phyloP scores from a whole-genome alignment of 1,140 invertebrate species.

The Nixonia krombeini region DNA sequence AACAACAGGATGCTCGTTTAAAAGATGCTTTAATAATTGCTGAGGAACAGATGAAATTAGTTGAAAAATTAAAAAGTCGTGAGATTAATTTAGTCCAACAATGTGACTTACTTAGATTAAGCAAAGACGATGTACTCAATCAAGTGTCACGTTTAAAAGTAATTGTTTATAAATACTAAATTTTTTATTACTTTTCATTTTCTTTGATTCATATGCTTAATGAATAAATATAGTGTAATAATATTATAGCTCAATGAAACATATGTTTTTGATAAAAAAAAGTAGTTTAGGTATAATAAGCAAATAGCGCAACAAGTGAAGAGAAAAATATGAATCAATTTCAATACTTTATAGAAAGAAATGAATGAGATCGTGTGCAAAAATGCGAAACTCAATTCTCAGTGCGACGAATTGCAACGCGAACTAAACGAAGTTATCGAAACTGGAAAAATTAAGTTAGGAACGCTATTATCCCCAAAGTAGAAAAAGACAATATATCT shows the following conservation, averaged over 20 bases:
- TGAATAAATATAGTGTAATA: too few relatives aligned
- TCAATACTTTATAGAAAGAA: constrained; percentile 29
- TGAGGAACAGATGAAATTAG: constrained; percentile 40
- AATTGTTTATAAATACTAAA: neutral
- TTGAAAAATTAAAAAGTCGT: constrained; percentile 31
- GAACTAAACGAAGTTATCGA: constrained; percentile 35
- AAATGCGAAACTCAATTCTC: constrained; percentile 32
- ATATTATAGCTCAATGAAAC: too few relatives aligned
- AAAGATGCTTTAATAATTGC: constrained; percentile 31
- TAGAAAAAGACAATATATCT: neutral
- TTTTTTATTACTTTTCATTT: constrained; percentile 2
- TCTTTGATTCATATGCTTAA: neutral
- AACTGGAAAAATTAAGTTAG: constrained; percentile 43
- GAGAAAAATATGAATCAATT: neutral
- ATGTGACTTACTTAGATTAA: constrained; percentile 35
- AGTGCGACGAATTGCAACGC: constrained; percentile 38
- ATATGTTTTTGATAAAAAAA: too few relatives aligned
- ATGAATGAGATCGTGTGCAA: constrained; percentile 20
- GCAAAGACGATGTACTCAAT: constrained; percentile 40
- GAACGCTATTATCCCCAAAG: constrained; percentile 8
- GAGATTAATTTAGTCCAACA: constrained; percentile 44
- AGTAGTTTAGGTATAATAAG: too few relatives aligned
- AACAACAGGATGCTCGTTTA: constrained; percentile 31
- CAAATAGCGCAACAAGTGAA: too few relatives aligned
- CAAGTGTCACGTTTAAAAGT: constrained; percentile 43